Evolutionary conservation across 2,113 vertebrate species (phyloP), one percentile per base, ranked within the genome.

Genomic region (Petrocephalus microphthalmus): DNA sequence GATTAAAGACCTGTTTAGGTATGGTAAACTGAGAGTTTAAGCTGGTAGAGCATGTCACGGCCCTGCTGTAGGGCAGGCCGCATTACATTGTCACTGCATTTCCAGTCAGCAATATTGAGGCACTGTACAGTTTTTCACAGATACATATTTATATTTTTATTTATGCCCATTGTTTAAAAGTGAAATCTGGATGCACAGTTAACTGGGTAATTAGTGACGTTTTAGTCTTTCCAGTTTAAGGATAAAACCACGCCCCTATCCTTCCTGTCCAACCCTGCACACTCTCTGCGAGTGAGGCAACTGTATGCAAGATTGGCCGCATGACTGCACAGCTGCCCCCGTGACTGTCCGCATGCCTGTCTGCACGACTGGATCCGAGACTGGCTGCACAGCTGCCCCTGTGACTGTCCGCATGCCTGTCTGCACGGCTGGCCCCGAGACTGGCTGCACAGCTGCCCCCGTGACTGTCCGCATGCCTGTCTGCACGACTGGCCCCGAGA

Each of bases 1-100:
- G 94, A 94, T 95, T 95, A 95, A 94, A 94, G 93, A 91, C 89
- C 64, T 90, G 82, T 56, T 92, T 91, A 94, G 90, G 92, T 92
- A 92, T 92, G 90, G 91, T 93, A 93, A 94, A 94, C 90, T 90
- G 88, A 90, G 93, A 92, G 92, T 93, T 92, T 87, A 82, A 0
- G 49, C 85, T 42, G 78, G 42, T 42, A 22, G 42, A 64, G 42
- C 45, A 13, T 20, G 33, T 49, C 25, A 56, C 11, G 2, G 20
- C 22, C 42, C 53, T 88, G 51, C 33, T 19, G 25, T 47, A 54
- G 22, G 52, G 29, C 19, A 19, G 22, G n/a, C 47, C 8, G 4
- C 25, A 56, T 15, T 56, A 11, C 29, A 29, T 37, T 85, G 22
- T n/a, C 4, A 19, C 2, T 42, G 3, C 15, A 5, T 10, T n/a